These are phyloP conservation scores for Halocynthia aurantium DNA, from an alignment of 23 tunicate genomes.

Conservation along the genomic window DNA sequence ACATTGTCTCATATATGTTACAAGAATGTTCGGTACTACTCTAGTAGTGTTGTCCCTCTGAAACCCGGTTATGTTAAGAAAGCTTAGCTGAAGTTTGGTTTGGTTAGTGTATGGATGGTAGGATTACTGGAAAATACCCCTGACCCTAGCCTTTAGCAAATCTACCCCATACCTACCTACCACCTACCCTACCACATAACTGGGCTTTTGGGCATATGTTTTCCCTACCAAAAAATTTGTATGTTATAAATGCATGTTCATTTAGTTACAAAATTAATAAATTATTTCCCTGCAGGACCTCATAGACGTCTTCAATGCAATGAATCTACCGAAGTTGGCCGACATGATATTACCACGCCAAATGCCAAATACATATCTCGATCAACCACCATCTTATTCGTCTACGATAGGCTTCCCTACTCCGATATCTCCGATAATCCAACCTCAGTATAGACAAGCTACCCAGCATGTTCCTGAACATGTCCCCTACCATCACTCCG, in stretches of 20 bases:
- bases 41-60: too few relatives aligned
- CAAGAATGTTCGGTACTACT: too few relatives aligned
- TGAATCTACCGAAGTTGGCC: conserved; percentile 20
- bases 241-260: neutral
- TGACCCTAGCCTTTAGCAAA: too few relatives aligned
- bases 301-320: conserved; percentile 7
- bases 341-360: conserved; percentile 8
- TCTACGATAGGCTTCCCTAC: conserved; percentile 2
- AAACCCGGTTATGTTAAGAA: too few relatives aligned
- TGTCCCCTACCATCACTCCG: neutral
- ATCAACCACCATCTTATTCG: conserved; percentile 25
- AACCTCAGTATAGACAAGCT: neutral
- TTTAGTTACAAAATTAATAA: neutral
- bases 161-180: too few relatives aligned
- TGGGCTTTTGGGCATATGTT: neutral
- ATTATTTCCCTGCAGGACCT: conserved; percentile 5
- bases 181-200: too few relatives aligned
- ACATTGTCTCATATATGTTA: too few relatives aligned
- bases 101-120: too few relatives aligned
- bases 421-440: too few relatives aligned
- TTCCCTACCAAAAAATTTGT: neutral
- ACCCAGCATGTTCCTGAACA: neutral
- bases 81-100: too few relatives aligned
- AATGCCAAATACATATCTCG: neutral
- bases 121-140: too few relatives aligned